phyloP scores from a whole-genome alignment of 2,888 invertebrate genomes.

The Xylophagus ater region DNA sequence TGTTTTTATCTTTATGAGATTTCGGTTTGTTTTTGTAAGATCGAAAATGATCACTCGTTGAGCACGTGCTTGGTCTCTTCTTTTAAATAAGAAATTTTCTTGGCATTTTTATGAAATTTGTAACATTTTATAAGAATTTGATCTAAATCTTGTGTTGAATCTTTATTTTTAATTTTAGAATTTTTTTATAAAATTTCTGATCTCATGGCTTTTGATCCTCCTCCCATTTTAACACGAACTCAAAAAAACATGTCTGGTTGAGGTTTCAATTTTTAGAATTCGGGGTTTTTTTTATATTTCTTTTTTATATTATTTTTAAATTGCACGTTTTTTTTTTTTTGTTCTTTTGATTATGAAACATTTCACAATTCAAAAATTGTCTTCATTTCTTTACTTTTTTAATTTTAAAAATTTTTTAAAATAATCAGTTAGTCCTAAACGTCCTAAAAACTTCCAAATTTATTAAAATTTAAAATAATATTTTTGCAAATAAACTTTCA shows the following conservation, averaged over 20 bases:
- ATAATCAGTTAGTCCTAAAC: too few relatives aligned
- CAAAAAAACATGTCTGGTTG: neutral
- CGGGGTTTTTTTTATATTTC: neutral
- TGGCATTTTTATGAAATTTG: too few relatives aligned
- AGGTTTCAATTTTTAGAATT: neutral
- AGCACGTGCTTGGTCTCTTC: neutral
- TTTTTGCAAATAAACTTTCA: too few relatives aligned
- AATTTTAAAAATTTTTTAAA: too few relatives aligned
- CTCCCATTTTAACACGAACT: neutral
- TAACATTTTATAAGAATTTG: too few relatives aligned
- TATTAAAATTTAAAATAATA: too few relatives aligned
- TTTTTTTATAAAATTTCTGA: neutral
- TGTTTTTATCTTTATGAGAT: too few relatives aligned
- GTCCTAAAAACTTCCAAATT: too few relatives aligned
- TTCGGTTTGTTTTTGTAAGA: neutral
- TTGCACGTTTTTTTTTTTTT: neutral
- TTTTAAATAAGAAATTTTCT: neutral
- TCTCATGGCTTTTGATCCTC: neutral
- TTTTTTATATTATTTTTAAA: neutral
- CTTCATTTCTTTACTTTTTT: neutral
- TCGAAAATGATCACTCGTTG: neutral
- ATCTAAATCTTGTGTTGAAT: neutral
- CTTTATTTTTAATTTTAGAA: neutral
- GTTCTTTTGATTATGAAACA: neutral
- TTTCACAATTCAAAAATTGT: neutral